Percentiles rank a stretch among this genome's conserved stretches.
Evolutionary conservation across 2,113 vertebrate genomes (phyloP).

Genomic region (Strigops habroptila): DNA sequence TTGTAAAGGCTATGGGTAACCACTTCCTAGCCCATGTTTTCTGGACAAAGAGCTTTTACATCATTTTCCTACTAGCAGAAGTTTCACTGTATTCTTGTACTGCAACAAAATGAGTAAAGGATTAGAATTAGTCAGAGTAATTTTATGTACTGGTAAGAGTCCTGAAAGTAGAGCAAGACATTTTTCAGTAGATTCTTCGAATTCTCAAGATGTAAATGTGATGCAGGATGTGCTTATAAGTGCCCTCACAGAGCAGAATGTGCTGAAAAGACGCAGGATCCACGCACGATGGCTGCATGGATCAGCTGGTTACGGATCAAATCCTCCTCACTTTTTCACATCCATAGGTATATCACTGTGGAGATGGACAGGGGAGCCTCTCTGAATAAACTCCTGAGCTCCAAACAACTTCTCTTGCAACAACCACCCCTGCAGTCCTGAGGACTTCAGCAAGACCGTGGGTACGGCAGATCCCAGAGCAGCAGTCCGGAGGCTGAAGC

Average conservation of each 20-base stretch:
- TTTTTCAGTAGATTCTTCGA: constrained; percentile 5
- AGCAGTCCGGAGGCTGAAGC: background rate
- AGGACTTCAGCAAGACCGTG: background rate
- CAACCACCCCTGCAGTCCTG: background rate
- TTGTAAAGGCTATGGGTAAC: background rate
- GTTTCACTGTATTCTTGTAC: background rate
- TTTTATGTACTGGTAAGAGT: constrained; percentile 10
- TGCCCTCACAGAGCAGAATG: background rate
- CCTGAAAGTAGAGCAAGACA: constrained; percentile 3
- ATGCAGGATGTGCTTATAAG: background rate
- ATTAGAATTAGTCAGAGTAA: constrained; percentile 32
- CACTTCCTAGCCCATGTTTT: background rate
- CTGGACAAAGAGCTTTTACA: background rate
- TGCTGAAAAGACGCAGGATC: background rate
- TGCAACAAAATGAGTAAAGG: constrained; percentile 30
- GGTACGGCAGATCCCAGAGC: background rate
- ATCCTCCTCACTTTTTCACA: background rate
- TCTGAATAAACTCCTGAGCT: background rate
- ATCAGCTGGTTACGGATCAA: background rate
- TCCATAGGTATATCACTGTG: background rate
- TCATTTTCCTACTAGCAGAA: constrained; percentile 42
- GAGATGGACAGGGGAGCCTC: background rate
- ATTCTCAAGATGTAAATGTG: background rate
- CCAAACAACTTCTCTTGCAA: background rate
- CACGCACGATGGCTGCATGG: background rate